phyloP scores from a whole-genome alignment of 1,140 invertebrate species.

The Lordiphosa clarofinis region DNA sequence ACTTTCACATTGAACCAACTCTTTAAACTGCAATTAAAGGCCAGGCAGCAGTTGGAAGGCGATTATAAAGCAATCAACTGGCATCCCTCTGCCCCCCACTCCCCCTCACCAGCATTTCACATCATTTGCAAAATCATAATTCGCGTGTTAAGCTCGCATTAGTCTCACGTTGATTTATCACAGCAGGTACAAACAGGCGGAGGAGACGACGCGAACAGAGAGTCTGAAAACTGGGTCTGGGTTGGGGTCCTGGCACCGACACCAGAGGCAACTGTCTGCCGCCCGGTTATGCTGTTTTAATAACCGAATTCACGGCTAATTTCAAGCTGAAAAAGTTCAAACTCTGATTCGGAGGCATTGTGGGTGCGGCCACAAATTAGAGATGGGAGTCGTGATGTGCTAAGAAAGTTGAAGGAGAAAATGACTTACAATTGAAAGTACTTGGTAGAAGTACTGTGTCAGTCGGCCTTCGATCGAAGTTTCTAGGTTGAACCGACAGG shows the following conservation, averaged over 20 bases:
- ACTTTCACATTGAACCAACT: conserved; percentile 37
- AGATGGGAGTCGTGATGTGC: conserved; percentile 18
- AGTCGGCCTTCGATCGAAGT: no score
- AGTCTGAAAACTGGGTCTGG: conserved; percentile 63
- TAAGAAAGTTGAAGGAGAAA: no score
- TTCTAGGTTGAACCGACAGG: no score
- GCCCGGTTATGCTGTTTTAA: conserved; percentile 46
- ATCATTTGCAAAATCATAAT: conserved; percentile 79
- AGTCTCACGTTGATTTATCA: conserved; percentile 79
- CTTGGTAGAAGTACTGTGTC: no score
- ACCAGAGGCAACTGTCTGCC: conserved; percentile 33
- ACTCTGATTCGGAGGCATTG: conserved; percentile 7
- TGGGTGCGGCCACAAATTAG: conserved; percentile 29
- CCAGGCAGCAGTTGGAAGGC: conserved; percentile 24
- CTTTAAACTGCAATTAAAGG: conserved; percentile 73
- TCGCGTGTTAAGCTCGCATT: conserved; percentile 78
- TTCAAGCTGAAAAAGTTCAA: no score
- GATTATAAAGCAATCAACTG: conserved; percentile 76
- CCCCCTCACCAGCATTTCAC: conserved; percentile 31
- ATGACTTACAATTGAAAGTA: no score
- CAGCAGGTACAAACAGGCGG: conserved; percentile 50
- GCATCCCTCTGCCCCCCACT: conserved; percentile 1
- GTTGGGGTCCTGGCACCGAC: conserved; percentile 34
- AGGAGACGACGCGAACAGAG: conserved; percentile 14
- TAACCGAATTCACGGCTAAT: conserved; percentile 69